Evolutionary conservation across 2,888 invertebrate genomes (phyloP).

Genomic region (Platerodrilus igneus): DNA sequence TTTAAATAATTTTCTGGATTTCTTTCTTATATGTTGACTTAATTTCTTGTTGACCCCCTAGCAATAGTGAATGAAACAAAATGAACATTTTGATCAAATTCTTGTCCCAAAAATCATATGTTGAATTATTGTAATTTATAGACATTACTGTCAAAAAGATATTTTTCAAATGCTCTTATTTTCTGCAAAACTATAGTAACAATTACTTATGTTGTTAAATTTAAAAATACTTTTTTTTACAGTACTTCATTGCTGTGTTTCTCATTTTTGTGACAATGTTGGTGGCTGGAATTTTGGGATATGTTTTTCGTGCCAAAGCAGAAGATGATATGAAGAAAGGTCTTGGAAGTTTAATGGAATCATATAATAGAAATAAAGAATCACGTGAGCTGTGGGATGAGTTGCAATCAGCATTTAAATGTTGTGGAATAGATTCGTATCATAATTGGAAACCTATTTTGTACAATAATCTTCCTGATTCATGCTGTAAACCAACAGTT

Average conservation of each 20-base stretch:
- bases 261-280: constrained; percentile 82
- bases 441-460: constrained; percentile 76
- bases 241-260: constrained; percentile 87
- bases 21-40: too few relatives aligned
- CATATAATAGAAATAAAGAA: constrained; percentile 59
- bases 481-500: constrained; percentile 67
- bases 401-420: constrained; percentile 77
- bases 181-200: too few relatives aligned
- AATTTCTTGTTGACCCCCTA: too few relatives aligned
- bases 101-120: too few relatives aligned
- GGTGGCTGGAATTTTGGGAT: constrained; percentile 19
- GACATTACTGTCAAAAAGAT: too few relatives aligned
- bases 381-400: constrained; percentile 83
- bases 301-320: constrained; percentile 19
- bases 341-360: constrained; percentile 8
- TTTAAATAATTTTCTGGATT: too few relatives aligned
- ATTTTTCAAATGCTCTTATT: too few relatives aligned
- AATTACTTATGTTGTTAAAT: too few relatives aligned
- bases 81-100: too few relatives aligned
- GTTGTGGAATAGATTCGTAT: constrained; percentile 76
- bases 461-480: constrained; percentile 66
- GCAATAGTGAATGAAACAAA: too few relatives aligned
- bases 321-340: constrained; percentile 11
- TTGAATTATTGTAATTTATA: too few relatives aligned
- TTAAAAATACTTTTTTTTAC: constrained; percentile 39